phyloP scores from a whole-genome alignment of 2,888 invertebrate species.

The Rhagonycha lutea region DNA sequence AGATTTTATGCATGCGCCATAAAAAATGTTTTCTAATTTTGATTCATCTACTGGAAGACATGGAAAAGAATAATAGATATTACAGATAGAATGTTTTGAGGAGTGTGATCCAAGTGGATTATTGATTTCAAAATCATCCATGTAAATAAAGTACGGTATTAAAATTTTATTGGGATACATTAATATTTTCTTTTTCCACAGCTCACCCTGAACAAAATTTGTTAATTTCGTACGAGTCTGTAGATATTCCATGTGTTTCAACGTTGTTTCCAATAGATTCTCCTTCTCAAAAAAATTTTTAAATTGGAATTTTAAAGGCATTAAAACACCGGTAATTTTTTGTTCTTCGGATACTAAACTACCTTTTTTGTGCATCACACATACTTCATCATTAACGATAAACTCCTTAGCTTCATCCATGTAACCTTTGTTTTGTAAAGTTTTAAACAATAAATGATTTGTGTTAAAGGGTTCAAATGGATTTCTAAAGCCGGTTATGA shows the following conservation, averaged over 20 bases:
- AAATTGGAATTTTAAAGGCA: slow-evolving; percentile 26
- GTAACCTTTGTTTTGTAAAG: neutral
- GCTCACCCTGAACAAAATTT: slow-evolving; percentile 34
- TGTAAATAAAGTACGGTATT: slow-evolving; percentile 33
- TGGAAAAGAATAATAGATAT: slow-evolving; percentile 37
- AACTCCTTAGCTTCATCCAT: slow-evolving; percentile 15
- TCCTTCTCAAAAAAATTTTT: slow-evolving; percentile 23
- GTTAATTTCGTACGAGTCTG: slow-evolving; percentile 8
- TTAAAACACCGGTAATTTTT: slow-evolving; percentile 21
- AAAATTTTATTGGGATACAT: slow-evolving; percentile 32
- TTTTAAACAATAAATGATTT: slow-evolving; percentile 20
- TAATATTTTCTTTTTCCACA: slow-evolving; percentile 34
- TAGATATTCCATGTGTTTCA: slow-evolving; percentile 9
- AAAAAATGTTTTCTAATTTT: slow-evolving; percentile 1
- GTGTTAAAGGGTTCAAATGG: slow-evolving; percentile 12
- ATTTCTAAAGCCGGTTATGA: slow-evolving; percentile 10
- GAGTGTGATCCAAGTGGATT: slow-evolving; percentile 37
- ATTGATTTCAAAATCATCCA: slow-evolving; percentile 40
- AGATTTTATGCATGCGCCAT: slow-evolving; percentile 26
- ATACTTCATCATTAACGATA: slow-evolving; percentile 16
- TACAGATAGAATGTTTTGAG: slow-evolving; percentile 32
- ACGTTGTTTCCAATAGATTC: slow-evolving; percentile 9
- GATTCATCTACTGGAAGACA: slow-evolving; percentile 21
- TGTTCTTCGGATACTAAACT: slow-evolving; percentile 18
- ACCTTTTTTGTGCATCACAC: slow-evolving; percentile 10